Conservation (phyloP, 2,888 invertebrate species). For the Oscheius sp. region DNA sequence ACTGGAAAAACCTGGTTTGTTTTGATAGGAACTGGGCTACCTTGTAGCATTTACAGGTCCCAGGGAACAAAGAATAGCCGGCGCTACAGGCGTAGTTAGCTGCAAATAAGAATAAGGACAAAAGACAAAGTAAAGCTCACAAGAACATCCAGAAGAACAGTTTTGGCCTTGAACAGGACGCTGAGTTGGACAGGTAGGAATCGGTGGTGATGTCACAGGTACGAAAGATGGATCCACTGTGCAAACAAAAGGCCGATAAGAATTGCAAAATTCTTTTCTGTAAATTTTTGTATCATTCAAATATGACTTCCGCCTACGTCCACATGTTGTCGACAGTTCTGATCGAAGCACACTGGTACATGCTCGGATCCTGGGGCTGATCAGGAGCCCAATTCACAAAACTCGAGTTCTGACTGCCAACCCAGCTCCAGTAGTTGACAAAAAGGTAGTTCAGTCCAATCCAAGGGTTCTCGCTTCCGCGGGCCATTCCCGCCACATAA, state of each 20-base stretch:
- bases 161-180: not conserved
- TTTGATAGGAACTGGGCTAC: not conserved
- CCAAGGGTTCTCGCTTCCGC: not conserved
- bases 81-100: too few relatives aligned
- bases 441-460: not conserved
- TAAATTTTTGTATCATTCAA: not conserved
- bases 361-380: not conserved
- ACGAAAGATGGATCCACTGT: not conserved
- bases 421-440: not conserved
- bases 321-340: not conserved
- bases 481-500: not conserved
- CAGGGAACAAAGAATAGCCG: not conserved
- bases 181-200: not conserved
- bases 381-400: not conserved
- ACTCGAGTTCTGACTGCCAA: not conserved
- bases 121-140: too few relatives aligned
- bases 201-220: not conserved
- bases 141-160: too few relatives aligned
- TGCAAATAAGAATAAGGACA: too few relatives aligned
- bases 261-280: slow-evolving; percentile 1
- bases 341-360: not conserved
- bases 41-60: not conserved
- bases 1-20: not conserved
- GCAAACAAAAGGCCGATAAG: not conserved
- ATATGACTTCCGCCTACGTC: not conserved